Evolutionary conservation across 2,888 invertebrate species (phyloP).

Genomic region (Drosophila limbata): DNA sequence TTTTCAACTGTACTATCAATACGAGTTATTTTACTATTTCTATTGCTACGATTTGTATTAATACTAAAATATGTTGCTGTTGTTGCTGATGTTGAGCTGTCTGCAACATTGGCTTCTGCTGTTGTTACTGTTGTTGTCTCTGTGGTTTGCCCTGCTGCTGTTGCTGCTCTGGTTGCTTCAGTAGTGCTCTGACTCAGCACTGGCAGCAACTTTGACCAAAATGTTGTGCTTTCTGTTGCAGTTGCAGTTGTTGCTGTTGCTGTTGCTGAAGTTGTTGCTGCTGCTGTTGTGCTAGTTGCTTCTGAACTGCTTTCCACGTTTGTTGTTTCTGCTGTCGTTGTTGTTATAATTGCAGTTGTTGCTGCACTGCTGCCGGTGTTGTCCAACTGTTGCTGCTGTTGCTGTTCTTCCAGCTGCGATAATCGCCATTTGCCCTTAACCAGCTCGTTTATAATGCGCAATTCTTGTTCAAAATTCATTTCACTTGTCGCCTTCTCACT

Average conservation of each 20-base stretch:
- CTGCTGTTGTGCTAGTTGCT: conserved; percentile 24
- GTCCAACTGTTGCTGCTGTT: conserved; percentile 27
- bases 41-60: conserved; percentile 75
- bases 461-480: conserved; percentile 77
- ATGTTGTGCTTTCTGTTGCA: conserved; percentile 38
- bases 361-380: conserved; percentile 17
- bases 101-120: conserved; percentile 14
- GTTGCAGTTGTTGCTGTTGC: conserved; percentile 32
- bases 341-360: conserved; percentile 24
- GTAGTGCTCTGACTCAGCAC: conserved; percentile 42
- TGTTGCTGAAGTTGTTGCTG: conserved; percentile 22
- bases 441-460: conserved; percentile 83
- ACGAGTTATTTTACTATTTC: conserved; percentile 82
- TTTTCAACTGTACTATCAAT: conserved; percentile 54
- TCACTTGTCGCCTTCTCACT: conserved; percentile 62
- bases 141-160: conserved; percentile 18
- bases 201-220: conserved; percentile 77
- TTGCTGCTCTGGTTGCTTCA: conserved; percentile 29
- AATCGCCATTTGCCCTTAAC: conserved; percentile 76
- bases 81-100: conserved; percentile 42
- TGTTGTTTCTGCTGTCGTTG: conserved; percentile 26
- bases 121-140: conserved; percentile 18
- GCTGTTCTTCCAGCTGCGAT: conserved; percentile 52
- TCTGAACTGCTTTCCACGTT: conserved; percentile 24
- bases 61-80: conserved; percentile 64